phyloP scores from a whole-genome alignment of 2,888 invertebrate species.

The Stegophylla sp. region DNA sequence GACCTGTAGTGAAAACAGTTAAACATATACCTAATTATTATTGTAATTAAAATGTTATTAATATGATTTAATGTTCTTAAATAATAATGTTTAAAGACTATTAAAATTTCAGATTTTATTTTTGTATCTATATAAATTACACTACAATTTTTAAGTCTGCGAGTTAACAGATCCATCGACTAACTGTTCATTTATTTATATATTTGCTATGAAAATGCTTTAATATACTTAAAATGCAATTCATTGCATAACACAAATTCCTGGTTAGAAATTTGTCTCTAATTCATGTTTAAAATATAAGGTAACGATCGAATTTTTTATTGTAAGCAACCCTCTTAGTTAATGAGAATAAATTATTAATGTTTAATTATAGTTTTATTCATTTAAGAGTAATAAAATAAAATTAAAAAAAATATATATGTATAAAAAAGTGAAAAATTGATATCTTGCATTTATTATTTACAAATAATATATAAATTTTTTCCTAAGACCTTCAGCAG shows the following conservation, averaged over 20 bases:
- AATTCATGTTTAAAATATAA: slow-evolving; percentile 9
- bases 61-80: neutral
- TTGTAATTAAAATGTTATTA: neutral
- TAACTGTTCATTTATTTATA: neutral
- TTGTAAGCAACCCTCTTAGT: neutral
- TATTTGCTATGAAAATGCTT: neutral
- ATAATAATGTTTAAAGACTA: neutral
- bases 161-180: neutral
- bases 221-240: neutral
- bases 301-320: slow-evolving; percentile 31
- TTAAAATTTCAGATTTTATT: neutral
- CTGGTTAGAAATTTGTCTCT: neutral
- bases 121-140: neutral
- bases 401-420: neutral
- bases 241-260: neutral
- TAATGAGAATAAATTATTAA: neutral
- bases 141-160: neutral
- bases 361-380: neutral
- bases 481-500: neutral
- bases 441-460: slow-evolving; percentile 26
- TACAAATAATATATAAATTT: neutral
- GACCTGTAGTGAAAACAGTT: neutral
- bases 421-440: slow-evolving; percentile 17
- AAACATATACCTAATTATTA: neutral
- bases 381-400: slow-evolving; percentile 9